Evolutionary conservation across 1,140 invertebrate genomes (phyloP).

Genomic region (Diachasmimorpha longicaudata): DNA sequence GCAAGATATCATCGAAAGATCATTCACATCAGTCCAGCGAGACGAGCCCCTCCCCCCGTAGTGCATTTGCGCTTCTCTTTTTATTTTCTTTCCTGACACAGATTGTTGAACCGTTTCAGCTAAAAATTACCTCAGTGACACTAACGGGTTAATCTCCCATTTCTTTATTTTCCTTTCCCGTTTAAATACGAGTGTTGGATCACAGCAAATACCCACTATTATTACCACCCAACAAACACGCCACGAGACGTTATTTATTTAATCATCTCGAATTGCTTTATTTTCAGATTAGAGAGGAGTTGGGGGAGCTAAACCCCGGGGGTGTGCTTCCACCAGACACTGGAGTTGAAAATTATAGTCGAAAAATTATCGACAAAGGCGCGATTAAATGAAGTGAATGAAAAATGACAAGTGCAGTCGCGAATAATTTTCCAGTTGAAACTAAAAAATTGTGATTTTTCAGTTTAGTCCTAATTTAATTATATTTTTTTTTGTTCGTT

Average conservation of each 20-base stretch:
- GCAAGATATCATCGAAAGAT: no score
- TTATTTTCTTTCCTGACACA: slow-evolving; percentile 40
- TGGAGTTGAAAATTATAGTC: no score
- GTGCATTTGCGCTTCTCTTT: slow-evolving; percentile 18
- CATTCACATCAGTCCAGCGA: background rate
- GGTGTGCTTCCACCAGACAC: no score
- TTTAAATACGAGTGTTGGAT: background rate
- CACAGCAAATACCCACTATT: background rate
- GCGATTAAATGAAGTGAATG: background rate
- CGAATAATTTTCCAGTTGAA: background rate
- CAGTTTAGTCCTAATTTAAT: background rate
- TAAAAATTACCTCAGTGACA: slow-evolving; percentile 27
- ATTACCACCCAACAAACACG: background rate
- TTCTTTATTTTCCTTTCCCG: slow-evolving; percentile 15
- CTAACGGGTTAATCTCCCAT: background rate
- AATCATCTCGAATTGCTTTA: background rate
- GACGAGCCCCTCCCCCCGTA: background rate
- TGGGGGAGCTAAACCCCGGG: no score
- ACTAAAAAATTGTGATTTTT: background rate
- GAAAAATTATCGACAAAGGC: background rate
- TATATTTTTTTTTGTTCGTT: background rate
- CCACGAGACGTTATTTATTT: background rate
- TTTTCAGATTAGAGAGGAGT: background rate
- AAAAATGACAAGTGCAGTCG: background rate
- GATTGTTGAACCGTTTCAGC: slow-evolving; percentile 43